These are phyloP conservation scores for Dryococelus australis DNA, from an alignment of 2,888 invertebrate genomes.

Conservation along the genomic window DNA sequence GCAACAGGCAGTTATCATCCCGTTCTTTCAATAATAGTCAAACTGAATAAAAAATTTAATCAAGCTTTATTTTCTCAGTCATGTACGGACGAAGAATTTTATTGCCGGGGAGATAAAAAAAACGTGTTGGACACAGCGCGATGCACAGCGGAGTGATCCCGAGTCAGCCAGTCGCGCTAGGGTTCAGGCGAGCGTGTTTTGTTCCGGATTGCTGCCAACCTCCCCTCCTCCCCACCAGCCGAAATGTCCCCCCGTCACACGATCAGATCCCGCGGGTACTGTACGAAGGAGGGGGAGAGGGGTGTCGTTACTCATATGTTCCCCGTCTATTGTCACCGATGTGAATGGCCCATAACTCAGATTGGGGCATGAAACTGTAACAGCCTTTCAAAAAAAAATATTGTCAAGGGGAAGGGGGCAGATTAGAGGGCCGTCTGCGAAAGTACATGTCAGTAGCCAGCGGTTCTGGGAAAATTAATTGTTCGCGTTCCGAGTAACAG, in stretches of 20 bases:
- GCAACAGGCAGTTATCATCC: neutral
- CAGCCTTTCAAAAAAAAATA: neutral
- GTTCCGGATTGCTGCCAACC: neutral
- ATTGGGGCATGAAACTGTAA: constrained; percentile 1
- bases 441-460: constrained; percentile 1
- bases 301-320: constrained; percentile 4
- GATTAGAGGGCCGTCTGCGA: neutral
- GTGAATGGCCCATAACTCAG: constrained; percentile 16
- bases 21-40: neutral
- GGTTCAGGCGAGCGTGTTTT: neutral
- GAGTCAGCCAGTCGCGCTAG: neutral
- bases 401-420: neutral
- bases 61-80: neutral
- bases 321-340: constrained; percentile 8
- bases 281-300: neutral
- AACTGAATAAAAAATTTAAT: neutral
- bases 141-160: neutral
- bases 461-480: constrained; percentile 11
- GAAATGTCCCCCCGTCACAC: neutral
- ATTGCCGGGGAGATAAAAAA: neutral
- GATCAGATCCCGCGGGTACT: neutral
- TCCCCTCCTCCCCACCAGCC: neutral
- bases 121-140: neutral
- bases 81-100: neutral
- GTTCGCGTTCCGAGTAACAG: neutral